These are phyloP conservation scores for Zapus hudsonius DNA, from an alignment of 2,113 vertebrate species.

Conservation along the genomic window DNA sequence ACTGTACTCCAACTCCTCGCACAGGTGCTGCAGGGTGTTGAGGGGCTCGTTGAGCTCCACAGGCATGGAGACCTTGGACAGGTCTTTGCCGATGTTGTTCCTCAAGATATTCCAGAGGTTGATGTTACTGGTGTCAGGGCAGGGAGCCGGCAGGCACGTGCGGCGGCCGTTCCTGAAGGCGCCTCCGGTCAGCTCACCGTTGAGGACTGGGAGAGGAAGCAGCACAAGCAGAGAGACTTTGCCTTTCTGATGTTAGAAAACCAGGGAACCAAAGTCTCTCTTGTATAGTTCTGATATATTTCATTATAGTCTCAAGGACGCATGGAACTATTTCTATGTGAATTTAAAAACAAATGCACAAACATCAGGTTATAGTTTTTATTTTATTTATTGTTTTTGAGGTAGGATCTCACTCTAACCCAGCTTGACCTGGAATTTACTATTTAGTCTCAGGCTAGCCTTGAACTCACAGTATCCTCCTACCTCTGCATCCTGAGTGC, in stretches of 20 bases:
- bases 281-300: conserved; percentile 20
- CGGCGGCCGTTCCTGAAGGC: conserved; percentile 96
- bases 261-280: background rate
- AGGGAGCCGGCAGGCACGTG: conserved; percentile 94
- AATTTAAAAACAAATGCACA: conserved; percentile 11
- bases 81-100: conserved; percentile 99
- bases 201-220: conserved; percentile 89
- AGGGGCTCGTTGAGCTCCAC: conserved; percentile 99
- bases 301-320: background rate
- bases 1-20: conserved; percentile 98
- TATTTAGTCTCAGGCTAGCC: too few species aligned
- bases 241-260: conserved; percentile 1
- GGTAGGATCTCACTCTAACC: too few species aligned
- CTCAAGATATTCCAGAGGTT: conserved; percentile 99
- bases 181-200: conserved; percentile 95
- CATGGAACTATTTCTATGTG: background rate
- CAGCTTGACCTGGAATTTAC: too few species aligned
- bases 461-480: too few species aligned
- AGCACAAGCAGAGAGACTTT: background rate
- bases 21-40: conserved; percentile 98
- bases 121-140: conserved; percentile 97
- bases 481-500: too few species aligned
- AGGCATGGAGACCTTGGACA: conserved; percentile 99
- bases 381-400: too few species aligned
- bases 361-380: background rate